Evolutionary conservation across 1,140 invertebrate species (phyloP).

Genomic region (Brachionus sp.): DNA sequence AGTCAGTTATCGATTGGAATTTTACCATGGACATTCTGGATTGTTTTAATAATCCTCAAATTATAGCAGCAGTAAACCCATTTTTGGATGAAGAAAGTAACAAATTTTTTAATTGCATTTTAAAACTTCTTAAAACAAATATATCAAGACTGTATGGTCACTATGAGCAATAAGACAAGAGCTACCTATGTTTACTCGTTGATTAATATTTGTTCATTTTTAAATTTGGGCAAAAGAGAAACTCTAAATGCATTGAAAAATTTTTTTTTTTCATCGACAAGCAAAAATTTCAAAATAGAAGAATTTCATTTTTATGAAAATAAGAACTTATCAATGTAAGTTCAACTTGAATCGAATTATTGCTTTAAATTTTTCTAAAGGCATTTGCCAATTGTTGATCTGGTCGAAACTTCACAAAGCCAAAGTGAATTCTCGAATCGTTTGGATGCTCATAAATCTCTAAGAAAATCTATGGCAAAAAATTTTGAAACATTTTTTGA

Average conservation of each 20-base stretch:
- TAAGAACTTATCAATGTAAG: constrained; percentile 17
- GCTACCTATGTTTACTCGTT: not conserved
- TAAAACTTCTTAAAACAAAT: not conserved
- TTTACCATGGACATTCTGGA: constrained; percentile 7
- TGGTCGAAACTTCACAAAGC: not conserved
- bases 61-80: not conserved
- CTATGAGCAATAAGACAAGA: not conserved
- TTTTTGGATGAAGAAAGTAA: not conserved
- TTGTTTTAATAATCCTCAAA: not conserved
- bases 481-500: not conserved
- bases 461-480: not conserved
- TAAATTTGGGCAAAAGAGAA: constrained; percentile 24
- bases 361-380: not conserved
- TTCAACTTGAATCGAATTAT: not conserved
- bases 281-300: constrained; percentile 21
- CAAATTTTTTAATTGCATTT: not conserved
- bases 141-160: not conserved
- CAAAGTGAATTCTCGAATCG: not conserved
- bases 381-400: constrained; percentile 14
- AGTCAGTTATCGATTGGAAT: constrained; percentile 1
- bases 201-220: constrained; percentile 22
- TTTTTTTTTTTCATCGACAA: not conserved
- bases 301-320: constrained; percentile 8
- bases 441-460: not conserved
- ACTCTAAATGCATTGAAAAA: constrained; percentile 13